Percentiles rank a stretch among this genome's conserved stretches.
phyloP scores from a whole-genome alignment of 1,140 invertebrate genomes.

The Metaphire vulgaris region DNA sequence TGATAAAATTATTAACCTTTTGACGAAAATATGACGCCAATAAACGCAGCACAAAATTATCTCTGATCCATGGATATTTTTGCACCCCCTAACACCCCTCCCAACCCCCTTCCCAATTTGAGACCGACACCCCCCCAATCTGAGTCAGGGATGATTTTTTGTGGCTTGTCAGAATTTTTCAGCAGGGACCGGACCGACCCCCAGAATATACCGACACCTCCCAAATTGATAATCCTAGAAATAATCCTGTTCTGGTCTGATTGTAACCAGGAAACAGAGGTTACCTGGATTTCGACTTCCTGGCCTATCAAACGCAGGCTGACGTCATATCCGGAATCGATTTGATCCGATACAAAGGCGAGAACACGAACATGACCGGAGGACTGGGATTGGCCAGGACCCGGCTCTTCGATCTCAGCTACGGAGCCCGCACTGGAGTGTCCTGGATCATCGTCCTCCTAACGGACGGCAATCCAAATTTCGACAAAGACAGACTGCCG shows the following conservation, averaged over 20 bases:
- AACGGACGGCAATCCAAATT: background rate
- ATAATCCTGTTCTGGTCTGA: background rate
- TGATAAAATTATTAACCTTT: background rate
- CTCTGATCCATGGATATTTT: too few relatives aligned
- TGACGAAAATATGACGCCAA: too few relatives aligned
- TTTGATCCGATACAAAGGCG: background rate
- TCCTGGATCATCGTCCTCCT: background rate
- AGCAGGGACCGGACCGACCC: too few relatives aligned
- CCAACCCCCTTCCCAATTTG: too few relatives aligned
- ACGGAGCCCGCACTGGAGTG: background rate
- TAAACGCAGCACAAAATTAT: too few relatives aligned
- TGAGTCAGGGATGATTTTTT: too few relatives aligned
- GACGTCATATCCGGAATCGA: background rate
- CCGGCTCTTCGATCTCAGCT: background rate
- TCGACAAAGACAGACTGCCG: background rate
- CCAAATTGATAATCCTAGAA: too few relatives aligned
- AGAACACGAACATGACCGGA: slow-evolving; percentile 8
- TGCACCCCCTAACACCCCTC: too few relatives aligned
- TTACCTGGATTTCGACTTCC: background rate
- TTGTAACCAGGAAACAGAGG: slow-evolving; percentile 1
- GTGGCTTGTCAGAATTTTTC: too few relatives aligned
- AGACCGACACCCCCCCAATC: too few relatives aligned
- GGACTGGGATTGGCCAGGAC: background rate
- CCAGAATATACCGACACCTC: too few relatives aligned
- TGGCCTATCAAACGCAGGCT: background rate